Conservation (phyloP, 2,888 invertebrate species). For the Linnaemya tessellans region DNA sequence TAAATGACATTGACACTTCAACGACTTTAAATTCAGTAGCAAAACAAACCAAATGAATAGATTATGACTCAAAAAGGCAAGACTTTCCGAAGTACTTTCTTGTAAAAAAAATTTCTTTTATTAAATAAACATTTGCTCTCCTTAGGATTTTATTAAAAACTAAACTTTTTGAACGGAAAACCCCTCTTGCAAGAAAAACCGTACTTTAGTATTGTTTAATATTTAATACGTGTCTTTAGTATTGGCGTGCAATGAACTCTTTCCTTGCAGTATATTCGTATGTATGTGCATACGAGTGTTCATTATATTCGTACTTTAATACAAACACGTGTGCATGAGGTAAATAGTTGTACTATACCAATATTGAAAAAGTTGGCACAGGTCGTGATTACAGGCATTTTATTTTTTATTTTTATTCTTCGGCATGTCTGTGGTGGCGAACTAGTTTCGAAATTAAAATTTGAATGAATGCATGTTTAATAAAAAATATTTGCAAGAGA, state of each 20-base stretch:
- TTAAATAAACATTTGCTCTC: too few species aligned
- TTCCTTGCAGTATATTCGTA: slow-evolving; percentile 35
- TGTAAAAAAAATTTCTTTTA: neutral
- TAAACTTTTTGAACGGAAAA: too few species aligned
- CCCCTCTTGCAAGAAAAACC: too few species aligned
- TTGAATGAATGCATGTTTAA: neutral
- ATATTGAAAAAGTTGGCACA: slow-evolving; percentile 76
- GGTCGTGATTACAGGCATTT: slow-evolving; percentile 72
- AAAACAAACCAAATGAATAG: slow-evolving; percentile 36
- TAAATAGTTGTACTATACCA: slow-evolving; percentile 72
- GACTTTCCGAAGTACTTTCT: neutral
- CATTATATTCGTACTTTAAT: slow-evolving; percentile 4
- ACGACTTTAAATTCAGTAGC: slow-evolving; percentile 50
- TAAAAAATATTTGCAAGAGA: too few species aligned
- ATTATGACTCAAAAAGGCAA: slow-evolving; percentile 15
- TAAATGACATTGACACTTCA: slow-evolving; percentile 75
- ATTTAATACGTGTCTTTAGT: slow-evolving; percentile 46
- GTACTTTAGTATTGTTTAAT: neutral
- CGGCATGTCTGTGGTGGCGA: slow-evolving; percentile 24
- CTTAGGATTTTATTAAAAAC: too few species aligned
- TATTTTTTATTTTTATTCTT: slow-evolving; percentile 64
- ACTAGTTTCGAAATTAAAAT: neutral
- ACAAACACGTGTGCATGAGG: slow-evolving; percentile 70
- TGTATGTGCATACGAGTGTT: neutral
- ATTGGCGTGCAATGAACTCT: slow-evolving; percentile 68